These are phyloP conservation scores for Macrotrachela quadricornifera DNA, from an alignment of 1,140 invertebrate genomes.

Conservation along the genomic window DNA sequence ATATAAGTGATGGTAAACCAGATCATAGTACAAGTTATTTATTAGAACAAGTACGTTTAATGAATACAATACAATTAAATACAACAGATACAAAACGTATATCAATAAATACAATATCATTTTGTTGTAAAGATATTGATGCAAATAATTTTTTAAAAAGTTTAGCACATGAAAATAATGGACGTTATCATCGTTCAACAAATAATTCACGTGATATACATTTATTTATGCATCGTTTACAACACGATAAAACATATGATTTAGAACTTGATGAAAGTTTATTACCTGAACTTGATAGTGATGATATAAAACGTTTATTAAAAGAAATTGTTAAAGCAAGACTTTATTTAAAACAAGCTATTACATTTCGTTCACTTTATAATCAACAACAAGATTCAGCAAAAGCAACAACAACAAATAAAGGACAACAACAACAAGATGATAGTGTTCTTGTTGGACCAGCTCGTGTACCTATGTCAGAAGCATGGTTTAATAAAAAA, in stretches of 20 bases:
- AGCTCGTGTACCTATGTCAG: too few species aligned
- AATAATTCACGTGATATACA: conserved; percentile 26
- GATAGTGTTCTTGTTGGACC: too few species aligned
- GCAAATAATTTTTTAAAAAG: conserved; percentile 12
- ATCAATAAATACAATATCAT: conserved; percentile 28
- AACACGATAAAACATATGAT: conserved; percentile 11
- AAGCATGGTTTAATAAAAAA: too few species aligned
- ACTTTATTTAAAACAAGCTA: conserved; percentile 21
- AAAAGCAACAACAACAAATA: too few species aligned
- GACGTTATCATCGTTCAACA: conserved; percentile 22
- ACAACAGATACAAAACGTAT: conserved; percentile 13
- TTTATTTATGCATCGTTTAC: conserved; percentile 25
- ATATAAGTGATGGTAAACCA: conserved; percentile 31
- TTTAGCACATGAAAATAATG: conserved; percentile 22
- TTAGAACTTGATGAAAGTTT: too few species aligned
- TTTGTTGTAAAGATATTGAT: conserved; percentile 28
- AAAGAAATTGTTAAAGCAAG: conserved; percentile 24
- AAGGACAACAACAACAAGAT: too few species aligned
- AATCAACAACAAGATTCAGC: too few species aligned
- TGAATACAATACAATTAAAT: conserved; percentile 14
- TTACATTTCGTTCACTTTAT: conserved; percentile 4
- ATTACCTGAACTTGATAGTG: conserved; percentile 28
- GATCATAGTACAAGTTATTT: conserved; percentile 27
- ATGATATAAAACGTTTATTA: conserved; percentile 26
- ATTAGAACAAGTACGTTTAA: conserved; percentile 20